A percentile compares a stretch with the other conserved stretches of the same genome.
Evolutionary conservation across 2,797 vertebrate species (phyloP).

Genomic region (Monodelphis domestica): DNA sequence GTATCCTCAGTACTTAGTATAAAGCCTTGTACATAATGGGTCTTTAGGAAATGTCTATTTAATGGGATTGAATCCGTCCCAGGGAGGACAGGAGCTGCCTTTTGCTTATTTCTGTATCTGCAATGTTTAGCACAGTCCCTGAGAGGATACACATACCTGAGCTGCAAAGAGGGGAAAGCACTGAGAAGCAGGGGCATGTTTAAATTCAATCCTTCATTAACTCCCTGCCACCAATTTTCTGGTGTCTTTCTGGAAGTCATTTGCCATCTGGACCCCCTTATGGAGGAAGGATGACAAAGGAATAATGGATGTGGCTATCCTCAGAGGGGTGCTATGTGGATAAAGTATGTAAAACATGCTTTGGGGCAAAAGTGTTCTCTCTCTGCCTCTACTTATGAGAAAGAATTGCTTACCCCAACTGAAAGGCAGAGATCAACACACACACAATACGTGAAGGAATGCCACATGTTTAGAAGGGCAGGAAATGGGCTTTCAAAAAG

Average conservation of each 20-base stretch:
- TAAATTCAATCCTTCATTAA: constrained; percentile 15
- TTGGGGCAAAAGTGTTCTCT: constrained; percentile 67
- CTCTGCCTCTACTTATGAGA: constrained; percentile 71
- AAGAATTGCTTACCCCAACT: constrained; percentile 68
- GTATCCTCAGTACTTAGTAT: too few species aligned
- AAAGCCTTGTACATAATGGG: background rate
- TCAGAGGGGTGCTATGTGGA: constrained; percentile 48
- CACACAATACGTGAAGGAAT: constrained; percentile 71
- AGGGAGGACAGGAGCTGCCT: background rate
- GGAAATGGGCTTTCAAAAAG: constrained; percentile 66
- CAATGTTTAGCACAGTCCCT: constrained; percentile 18
- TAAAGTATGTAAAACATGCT: constrained; percentile 72
- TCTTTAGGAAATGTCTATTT: background rate
- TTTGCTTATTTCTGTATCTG: background rate
- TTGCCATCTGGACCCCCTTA: constrained; percentile 63
- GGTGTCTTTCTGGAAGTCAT: constrained; percentile 59
- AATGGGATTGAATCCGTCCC: background rate
- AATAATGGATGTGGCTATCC: background rate
- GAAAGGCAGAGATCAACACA: constrained; percentile 60
- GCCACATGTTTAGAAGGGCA: constrained; percentile 42
- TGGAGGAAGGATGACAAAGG: constrained; percentile 52
- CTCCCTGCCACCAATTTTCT: constrained; percentile 52
- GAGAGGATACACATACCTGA: background rate
- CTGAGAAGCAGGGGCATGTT: background rate
- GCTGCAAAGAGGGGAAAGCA: constrained; percentile 33